A percentile compares a stretch with the other conserved stretches of the same genome.
Conservation (phyloP, 2,888 invertebrate species). For the Xestia ashworthii region DNA sequence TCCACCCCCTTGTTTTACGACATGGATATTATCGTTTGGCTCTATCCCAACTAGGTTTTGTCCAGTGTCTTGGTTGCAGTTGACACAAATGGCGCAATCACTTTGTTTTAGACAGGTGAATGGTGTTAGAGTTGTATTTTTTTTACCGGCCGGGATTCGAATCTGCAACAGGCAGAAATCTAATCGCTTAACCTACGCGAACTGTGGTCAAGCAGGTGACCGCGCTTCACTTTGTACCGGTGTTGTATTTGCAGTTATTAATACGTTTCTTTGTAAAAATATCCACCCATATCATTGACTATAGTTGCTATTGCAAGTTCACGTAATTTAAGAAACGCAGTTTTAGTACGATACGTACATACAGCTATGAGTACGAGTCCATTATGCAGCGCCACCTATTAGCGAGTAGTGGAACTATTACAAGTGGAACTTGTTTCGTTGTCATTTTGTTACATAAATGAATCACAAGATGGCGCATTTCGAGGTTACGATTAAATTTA, state of each 20-base stretch:
- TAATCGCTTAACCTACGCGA: not conserved
- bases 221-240: not conserved
- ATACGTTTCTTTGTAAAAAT: not conserved
- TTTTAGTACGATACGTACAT: no score
- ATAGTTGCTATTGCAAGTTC: not conserved
- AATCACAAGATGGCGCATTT: constrained; percentile 48
- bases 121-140: not conserved
- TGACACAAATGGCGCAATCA: not conserved
- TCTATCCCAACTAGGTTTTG: not conserved
- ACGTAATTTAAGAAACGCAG: not conserved
- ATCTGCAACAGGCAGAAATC: not conserved
- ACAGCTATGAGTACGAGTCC: no score
- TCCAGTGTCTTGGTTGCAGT: not conserved
- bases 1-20: constrained; percentile 4
- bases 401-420: constrained; percentile 38
- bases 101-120: not conserved
- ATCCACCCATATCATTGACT: no score
- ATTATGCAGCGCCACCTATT: constrained; percentile 52
- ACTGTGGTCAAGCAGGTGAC: not conserved
- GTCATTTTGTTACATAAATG: not conserved
- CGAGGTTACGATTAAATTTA: not conserved
- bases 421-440: not conserved
- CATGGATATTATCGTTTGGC: not conserved
- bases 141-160: constrained; percentile 6
- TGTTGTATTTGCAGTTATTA: not conserved